Evolutionary conservation across 2,113 vertebrate species (phyloP), one percentile per base, ranked within the genome.

Genomic region (Heteronetta atricapilla): DNA sequence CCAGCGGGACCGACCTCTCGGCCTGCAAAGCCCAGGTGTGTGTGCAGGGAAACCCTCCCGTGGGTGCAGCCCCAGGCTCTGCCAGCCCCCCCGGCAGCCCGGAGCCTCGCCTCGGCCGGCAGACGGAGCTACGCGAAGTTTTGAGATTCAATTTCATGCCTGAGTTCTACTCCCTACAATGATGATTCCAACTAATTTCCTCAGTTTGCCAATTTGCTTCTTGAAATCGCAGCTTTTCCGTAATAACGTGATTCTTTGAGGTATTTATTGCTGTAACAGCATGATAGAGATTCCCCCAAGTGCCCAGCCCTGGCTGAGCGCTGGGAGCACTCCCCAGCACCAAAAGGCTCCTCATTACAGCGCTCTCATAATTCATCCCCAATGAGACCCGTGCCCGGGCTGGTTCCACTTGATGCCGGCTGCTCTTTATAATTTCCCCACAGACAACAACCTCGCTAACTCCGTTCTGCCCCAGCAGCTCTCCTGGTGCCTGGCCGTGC

Each of bases 381-480:
- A 50, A 44, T 34, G 25, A 40, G 46, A 38, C 8, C 28, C 2
- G 0, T 20, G 21, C n/a, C 8, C 22, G 14, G 18, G 38, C 10
- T 21, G 23, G 40, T 34, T 59, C 53, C 68, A 31, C 67, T 67
- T 33, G 67, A 25, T 36, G 52, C 28, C 13, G 3, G 2, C 17
- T 46, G 5, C 48, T 82, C n/a, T n/a, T 25, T 15, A 11, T 11
- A 8, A 34, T 56, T 67, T 56, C 74, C 34, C 11, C 25, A 3
- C 4, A 25, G 40, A 58, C 34, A 13, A 18, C 33, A 70, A 34
- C 22, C 31, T 21, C 16, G 52, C 38, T 80, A 36, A 4, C 55
- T 55, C 3, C 0, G 0, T 55, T 48, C n/a, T 67, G 13, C n/a
- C 46, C 67, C 5, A 0, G 13, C 23, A n/a, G 46, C 21, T 21